phyloP scores from a whole-genome alignment of 1,140 invertebrate genomes.

The Orius laevigatus region DNA sequence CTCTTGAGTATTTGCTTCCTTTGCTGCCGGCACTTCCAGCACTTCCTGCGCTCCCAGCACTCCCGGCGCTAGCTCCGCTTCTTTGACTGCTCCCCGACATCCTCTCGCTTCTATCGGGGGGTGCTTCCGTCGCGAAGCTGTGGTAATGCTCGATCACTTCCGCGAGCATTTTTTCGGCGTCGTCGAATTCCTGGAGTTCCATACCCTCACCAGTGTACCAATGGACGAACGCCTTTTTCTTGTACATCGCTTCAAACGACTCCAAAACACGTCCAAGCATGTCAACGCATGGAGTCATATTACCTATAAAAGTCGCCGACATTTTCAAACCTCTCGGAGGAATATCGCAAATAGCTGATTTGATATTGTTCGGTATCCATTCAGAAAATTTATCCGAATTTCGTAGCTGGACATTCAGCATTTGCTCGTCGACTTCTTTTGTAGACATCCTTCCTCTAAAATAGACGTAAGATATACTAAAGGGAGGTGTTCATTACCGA shows the following conservation, averaged over 20 bases:
- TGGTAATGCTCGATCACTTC: slow-evolving; percentile 17
- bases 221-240: slow-evolving; percentile 44
- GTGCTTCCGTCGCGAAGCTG: no score
- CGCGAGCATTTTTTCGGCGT: not conserved
- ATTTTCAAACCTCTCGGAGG: slow-evolving; percentile 34
- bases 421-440: slow-evolving; percentile 39
- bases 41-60: no score
- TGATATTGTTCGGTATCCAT: slow-evolving; percentile 53
- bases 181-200: slow-evolving; percentile 34
- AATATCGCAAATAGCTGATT: slow-evolving; percentile 44
- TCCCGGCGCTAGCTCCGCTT: no score
- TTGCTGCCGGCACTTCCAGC: no score
- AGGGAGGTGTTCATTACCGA: slow-evolving; percentile 20
- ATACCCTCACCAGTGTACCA: slow-evolving; percentile 65
- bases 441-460: slow-evolving; percentile 45
- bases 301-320: slow-evolving; percentile 31
- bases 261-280: slow-evolving; percentile 42
- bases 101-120: no score
- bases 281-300: slow-evolving; percentile 42
- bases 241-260: slow-evolving; percentile 40
- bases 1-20: no score
- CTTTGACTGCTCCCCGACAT: no score
- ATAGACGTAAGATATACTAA: slow-evolving; percentile 27
- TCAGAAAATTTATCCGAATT: slow-evolving; percentile 30
- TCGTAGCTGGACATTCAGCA: slow-evolving; percentile 29